Percentiles rank a stretch among this genome's conserved stretches.
phyloP scores from a whole-genome alignment of 1,140 invertebrate genomes.

The Leptestheria dahalacensis region DNA sequence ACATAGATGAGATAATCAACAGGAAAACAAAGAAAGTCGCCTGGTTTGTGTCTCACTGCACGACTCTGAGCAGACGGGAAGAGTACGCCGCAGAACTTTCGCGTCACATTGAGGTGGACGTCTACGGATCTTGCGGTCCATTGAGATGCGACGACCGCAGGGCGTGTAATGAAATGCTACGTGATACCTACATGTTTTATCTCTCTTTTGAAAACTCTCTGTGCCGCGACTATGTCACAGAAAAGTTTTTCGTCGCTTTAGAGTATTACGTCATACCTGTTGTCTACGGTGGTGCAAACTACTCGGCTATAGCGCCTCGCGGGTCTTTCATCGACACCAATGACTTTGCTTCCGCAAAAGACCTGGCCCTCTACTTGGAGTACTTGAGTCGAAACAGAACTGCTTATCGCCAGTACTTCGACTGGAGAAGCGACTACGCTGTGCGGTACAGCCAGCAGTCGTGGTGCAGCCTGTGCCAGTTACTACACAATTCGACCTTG shows the following conservation, averaged over 20 bases:
- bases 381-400: constrained; percentile 28
- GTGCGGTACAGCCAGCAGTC: neutral
- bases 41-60: constrained; percentile 52
- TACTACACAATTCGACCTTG: neutral
- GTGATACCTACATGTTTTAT: constrained; percentile 23
- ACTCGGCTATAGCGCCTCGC: constrained; percentile 39
- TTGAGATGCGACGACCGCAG: neutral
- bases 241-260: constrained; percentile 24
- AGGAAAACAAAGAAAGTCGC: constrained; percentile 24
- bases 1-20: neutral
- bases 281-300: constrained; percentile 45
- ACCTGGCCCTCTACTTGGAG: constrained; percentile 34
- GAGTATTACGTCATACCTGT: constrained; percentile 41
- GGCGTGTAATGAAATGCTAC: constrained; percentile 8
- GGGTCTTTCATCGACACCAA: constrained; percentile 45
- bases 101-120: constrained; percentile 41
- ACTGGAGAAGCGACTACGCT: constrained; percentile 26
- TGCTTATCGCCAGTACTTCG: constrained; percentile 31
- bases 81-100: constrained; percentile 37
- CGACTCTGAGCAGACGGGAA: constrained; percentile 34
- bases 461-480: constrained; percentile 3
- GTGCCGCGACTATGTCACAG: constrained; percentile 28
- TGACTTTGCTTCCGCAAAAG: constrained; percentile 35
- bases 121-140: constrained; percentile 47
- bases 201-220: constrained; percentile 28